Conservation (phyloP, 2,888 invertebrate genomes). For the Diarsia dahlii region DNA sequence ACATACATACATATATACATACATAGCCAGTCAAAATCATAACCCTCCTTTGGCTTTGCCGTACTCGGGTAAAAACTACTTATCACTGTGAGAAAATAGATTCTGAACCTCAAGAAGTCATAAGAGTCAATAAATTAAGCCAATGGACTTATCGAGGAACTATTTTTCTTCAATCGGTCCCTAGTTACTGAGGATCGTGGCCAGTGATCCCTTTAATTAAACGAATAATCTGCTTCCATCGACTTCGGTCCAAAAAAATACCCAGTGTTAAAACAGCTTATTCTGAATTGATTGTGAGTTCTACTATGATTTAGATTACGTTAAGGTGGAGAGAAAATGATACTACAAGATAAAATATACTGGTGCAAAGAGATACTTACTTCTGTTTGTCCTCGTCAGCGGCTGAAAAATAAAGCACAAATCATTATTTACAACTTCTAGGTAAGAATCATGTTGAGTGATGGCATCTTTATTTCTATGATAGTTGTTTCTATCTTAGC, state of each 20-base stretch:
- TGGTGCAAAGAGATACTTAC: slow-evolving; percentile 91
- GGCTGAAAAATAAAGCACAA: slow-evolving; percentile 93
- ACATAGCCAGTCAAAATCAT: too few species aligned
- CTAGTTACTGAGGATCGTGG: too few species aligned
- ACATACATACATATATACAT: too few species aligned
- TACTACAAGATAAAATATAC: neutral
- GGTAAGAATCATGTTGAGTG: neutral
- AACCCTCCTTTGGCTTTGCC: too few species aligned
- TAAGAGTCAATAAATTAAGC: neutral
- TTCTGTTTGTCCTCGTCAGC: slow-evolving; percentile 98
- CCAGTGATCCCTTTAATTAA: too few species aligned
- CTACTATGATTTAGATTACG: too few species aligned
- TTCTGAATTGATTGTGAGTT: neutral
- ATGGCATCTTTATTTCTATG: neutral
- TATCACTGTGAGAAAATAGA: neutral
- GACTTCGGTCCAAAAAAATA: too few species aligned
- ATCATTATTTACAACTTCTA: slow-evolving; percentile 5
- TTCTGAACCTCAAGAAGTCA: neutral
- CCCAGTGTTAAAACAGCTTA: neutral
- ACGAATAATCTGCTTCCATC: too few species aligned
- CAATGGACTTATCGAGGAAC: too few species aligned
- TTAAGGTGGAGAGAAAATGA: too few species aligned
- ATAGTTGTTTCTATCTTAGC: slow-evolving; percentile 12
- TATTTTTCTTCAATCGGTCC: too few species aligned
- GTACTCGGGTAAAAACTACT: too few species aligned